phyloP scores from a whole-genome alignment of 2,888 invertebrate species.

The Polia nebulosa region DNA sequence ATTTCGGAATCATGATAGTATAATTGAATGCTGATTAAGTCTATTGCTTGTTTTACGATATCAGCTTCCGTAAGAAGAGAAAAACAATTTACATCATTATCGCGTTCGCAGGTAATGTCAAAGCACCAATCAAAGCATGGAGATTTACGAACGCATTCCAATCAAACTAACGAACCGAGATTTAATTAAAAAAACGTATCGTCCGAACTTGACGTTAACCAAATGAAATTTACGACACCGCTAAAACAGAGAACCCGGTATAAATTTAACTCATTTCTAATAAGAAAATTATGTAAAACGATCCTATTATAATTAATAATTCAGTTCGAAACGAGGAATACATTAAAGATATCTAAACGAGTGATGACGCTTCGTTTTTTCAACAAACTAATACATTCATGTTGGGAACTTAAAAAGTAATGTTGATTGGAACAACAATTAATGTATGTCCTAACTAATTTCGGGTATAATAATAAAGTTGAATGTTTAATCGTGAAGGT shows the following conservation, averaged over 20 bases:
- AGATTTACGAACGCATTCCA: slow-evolving; percentile 72
- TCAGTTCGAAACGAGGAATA: slow-evolving; percentile 80
- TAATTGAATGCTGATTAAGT: slow-evolving; percentile 67
- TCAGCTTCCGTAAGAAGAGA: slow-evolving; percentile 66
- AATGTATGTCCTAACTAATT: slow-evolving; percentile 60
- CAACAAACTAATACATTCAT: slow-evolving; percentile 55
- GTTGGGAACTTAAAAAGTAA: slow-evolving; percentile 59
- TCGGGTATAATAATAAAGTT: slow-evolving; percentile 45
- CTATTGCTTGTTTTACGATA: slow-evolving; percentile 67
- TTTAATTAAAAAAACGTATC: slow-evolving; percentile 88
- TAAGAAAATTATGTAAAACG: slow-evolving; percentile 89
- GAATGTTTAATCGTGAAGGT: slow-evolving; percentile 48
- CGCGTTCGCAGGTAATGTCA: slow-evolving; percentile 64
- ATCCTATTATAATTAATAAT: slow-evolving; percentile 88
- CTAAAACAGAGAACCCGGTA: slow-evolving; percentile 85
- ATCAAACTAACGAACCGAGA: slow-evolving; percentile 81
- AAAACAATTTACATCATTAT: slow-evolving; percentile 66
- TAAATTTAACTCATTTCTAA: slow-evolving; percentile 87
- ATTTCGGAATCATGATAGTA: slow-evolving; percentile 62
- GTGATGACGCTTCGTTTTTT: slow-evolving; percentile 69
- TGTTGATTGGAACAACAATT: slow-evolving; percentile 65
- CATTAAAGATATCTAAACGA: slow-evolving; percentile 73
- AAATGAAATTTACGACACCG: slow-evolving; percentile 85
- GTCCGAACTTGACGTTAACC: slow-evolving; percentile 78
- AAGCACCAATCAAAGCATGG: slow-evolving; percentile 67